Evolutionary conservation across 2,113 vertebrate genomes (phyloP), one percentile per base, ranked within the genome.

Genomic region (Colossoma macropomum): DNA sequence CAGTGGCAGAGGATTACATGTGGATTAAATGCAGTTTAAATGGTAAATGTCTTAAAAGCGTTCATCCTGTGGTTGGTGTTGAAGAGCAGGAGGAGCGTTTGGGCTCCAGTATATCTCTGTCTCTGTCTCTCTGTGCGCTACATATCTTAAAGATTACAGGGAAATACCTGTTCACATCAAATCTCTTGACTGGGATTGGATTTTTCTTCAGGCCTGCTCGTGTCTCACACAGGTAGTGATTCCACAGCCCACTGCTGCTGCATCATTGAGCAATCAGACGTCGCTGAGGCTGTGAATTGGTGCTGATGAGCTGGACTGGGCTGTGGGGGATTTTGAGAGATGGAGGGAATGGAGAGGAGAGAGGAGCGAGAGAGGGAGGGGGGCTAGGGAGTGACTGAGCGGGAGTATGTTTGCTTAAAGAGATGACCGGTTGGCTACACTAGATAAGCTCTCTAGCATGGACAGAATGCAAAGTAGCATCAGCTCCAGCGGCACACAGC

Each of bases 191-290:
- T 70, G 28, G 30, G 50, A 38, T 70, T 52, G 66, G 65, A 69
- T 79, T 70, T 70, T 52, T 79, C 32, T 71, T 27, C 21, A 10
- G 23, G 11, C 23, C 38, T 45, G 23, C 38, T 25, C 69, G 41
- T 65, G 79, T 81, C 28, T 52, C 50, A n/a, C 60, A 50, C 59
- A 54, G 60, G 15, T 56, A 65, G 80, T 38, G 62, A 75, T 75
- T 85, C 77, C 50, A n/a, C 63, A 25, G 52, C 10, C 27, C 8
- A 4, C 28, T 56, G 76, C 48, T 74, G 13, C 54, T 80, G 54
- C 23, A 71, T 80, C 79, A 80, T 38, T 71, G 83, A 76, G 78
- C 78, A 85, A 85, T 85, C 83, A 85, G 83, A 12, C 52, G 66
- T 41, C 34, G 34, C 70, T 80, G 77, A 41, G 52, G 32, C 38